Conservation (phyloP, 2,888 invertebrate species). For the Hirtodrosophila histrioides region DNA sequence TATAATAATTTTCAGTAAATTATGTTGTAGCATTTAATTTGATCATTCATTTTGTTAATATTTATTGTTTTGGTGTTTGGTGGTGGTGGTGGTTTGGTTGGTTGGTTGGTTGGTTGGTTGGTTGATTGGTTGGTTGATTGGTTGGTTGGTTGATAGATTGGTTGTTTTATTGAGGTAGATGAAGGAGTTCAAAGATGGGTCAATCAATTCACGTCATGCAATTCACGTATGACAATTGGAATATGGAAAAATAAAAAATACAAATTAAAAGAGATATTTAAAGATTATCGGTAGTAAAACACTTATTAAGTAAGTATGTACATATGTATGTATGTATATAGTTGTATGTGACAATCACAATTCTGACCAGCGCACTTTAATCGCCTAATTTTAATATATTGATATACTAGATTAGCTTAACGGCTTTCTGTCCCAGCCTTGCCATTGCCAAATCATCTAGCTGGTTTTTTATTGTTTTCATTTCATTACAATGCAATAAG, state of each 20-base stretch:
- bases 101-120: slow-evolving; percentile 30
- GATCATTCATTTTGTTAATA: slow-evolving; percentile 39
- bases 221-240: slow-evolving; percentile 73
- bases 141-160: slow-evolving; percentile 37
- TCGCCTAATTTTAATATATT: background rate
- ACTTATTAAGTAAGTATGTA: slow-evolving; percentile 18
- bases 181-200: slow-evolving; percentile 71
- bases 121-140: slow-evolving; percentile 56
- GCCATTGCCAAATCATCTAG: too few species aligned
- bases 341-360: background rate
- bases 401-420: background rate
- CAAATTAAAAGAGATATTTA: slow-evolving; percentile 59
- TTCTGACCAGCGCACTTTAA: background rate
- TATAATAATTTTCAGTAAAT: slow-evolving; percentile 14
- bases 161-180: slow-evolving; percentile 65
- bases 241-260: slow-evolving; percentile 72
- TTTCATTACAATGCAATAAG: too few species aligned
- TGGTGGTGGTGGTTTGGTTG: slow-evolving; percentile 45
- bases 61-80: slow-evolving; percentile 48
- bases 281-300: slow-evolving; percentile 41
- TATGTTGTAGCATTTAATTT: slow-evolving; percentile 27
- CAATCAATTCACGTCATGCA: slow-evolving; percentile 83
- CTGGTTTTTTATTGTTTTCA: too few species aligned
- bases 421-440: background rate
- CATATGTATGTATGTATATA: background rate